Evolutionary conservation across 1,140 invertebrate genomes (phyloP), one percentile per base, ranked within the genome.

Genomic region (Cataglyphis hispanica): DNA sequence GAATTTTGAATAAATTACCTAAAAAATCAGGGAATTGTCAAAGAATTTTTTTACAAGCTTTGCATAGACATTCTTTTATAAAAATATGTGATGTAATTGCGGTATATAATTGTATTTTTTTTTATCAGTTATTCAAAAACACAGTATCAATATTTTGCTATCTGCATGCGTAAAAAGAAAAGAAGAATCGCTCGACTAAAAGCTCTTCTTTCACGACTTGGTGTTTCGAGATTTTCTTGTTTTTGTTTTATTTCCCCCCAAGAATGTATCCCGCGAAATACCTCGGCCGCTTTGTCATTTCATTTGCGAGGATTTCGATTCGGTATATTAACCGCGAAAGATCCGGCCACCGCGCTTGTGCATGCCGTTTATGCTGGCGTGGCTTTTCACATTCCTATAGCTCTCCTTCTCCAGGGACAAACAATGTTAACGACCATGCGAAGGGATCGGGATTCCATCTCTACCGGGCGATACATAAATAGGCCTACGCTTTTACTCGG

Each of bases 351-450:
- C 61, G 69, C 77, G 84, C 64, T 81, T 76, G 27, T 80, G 72
- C 60, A 50, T 69, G 69, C 81, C 70, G 77, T 86, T 88, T 88
- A 58, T 64, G 83, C 58, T 81, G 76, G 77, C 86, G 86, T 70
- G 81, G 88, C 88, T 88, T 90, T 87, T 90, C 90, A 89, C 89
- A 90, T 90, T 90, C 89, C 87, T 85, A 58, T 40, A 72, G 50
- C 63, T 88, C 84, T 81, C 78, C 80, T 74, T 58, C 77, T 80
- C 6, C 63, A 37, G 89, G 72, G 67, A 85, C 86, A 64, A 91
- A 89, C 91, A 91, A 90, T 90, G 90, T 90, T 91, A 91, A 91
- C 91, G 86, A 90, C 91, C 84, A 89, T 81, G 74, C 84, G 76
- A 85, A 90, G 87, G 77, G 87, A 89, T 87, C 83, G 84, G 85